A percentile compares a stretch with the other conserved stretches of the same genome.
Evolutionary conservation across 2,888 invertebrate species (phyloP).

Genomic region (Epinotia nisella): DNA sequence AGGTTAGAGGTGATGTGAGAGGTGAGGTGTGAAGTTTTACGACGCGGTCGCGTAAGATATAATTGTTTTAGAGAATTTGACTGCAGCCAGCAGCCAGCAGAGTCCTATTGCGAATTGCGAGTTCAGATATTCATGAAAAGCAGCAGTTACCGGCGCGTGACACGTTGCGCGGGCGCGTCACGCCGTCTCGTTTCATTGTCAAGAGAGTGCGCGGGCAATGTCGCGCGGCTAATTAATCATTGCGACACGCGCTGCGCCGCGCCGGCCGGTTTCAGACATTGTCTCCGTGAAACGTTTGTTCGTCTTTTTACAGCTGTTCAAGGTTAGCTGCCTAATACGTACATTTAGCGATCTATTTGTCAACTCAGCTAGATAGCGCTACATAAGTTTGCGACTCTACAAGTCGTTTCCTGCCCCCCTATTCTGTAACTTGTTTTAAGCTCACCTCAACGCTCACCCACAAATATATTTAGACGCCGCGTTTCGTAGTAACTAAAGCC

Average conservation of each 20-base stretch:
- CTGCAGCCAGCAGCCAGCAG: no score
- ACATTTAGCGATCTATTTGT: background rate
- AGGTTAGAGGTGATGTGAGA: no score
- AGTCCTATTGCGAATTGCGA: no score
- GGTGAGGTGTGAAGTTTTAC: no score
- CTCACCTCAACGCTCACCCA: no score
- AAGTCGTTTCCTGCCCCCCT: no score
- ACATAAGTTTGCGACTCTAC: background rate
- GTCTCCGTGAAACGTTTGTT: constrained; percentile 19
- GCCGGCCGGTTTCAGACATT: background rate
- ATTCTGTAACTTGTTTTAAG: no score
- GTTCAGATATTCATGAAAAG: no score
- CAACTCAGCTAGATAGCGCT: background rate
- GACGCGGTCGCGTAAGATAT: no score
- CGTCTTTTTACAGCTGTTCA: background rate
- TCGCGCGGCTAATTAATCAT: constrained; percentile 31
- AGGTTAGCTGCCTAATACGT: constrained; percentile 6
- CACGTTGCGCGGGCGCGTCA: constrained; percentile 50
- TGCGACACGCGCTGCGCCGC: constrained; percentile 10
- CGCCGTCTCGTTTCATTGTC: constrained; percentile 60
- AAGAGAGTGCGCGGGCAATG: constrained; percentile 55
- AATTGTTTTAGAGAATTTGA: no score
- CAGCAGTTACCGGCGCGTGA: constrained; percentile 8
- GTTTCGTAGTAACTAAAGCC: no score
- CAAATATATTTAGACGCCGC: no score